phyloP scores from a whole-genome alignment of 2,888 invertebrate genomes.

The Hirudinaria manillensis region DNA sequence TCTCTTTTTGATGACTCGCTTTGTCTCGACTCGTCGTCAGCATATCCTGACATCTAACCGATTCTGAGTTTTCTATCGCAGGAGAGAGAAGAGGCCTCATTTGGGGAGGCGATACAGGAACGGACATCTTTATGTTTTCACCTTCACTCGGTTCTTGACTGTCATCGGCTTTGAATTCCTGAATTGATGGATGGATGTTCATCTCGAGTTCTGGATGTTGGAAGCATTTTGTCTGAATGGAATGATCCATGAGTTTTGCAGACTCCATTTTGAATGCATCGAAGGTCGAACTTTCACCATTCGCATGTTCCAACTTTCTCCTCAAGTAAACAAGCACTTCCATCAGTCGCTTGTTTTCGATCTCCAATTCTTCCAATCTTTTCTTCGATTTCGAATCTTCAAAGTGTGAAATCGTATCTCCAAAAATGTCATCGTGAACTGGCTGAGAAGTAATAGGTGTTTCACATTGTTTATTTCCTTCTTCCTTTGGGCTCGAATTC shows the following conservation, averaged over 20 bases:
- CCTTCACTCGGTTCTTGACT: background rate
- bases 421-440: background rate
- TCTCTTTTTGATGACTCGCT: background rate
- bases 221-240: background rate
- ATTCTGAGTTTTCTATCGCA: background rate
- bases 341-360: conserved; percentile 19
- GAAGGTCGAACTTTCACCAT: background rate
- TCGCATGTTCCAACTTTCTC: conserved; percentile 25
- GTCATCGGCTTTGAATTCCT: background rate
- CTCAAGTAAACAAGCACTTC: conserved; percentile 26
- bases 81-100: background rate
- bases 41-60: background rate
- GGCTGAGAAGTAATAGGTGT: no score
- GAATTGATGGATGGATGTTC: background rate
- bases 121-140: background rate
- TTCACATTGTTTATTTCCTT: background rate
- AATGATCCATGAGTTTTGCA: background rate
- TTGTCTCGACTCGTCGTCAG: background rate
- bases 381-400: background rate
- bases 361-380: background rate
- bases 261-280: background rate
- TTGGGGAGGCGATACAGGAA: background rate
- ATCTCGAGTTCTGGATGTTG: background rate
- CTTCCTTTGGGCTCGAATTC: background rate
- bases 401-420: conserved; percentile 7